Percentiles rank a stretch among this genome's conserved stretches.
Conservation (phyloP, 2,797 vertebrate genomes). For the Crenuchus spilurus region DNA sequence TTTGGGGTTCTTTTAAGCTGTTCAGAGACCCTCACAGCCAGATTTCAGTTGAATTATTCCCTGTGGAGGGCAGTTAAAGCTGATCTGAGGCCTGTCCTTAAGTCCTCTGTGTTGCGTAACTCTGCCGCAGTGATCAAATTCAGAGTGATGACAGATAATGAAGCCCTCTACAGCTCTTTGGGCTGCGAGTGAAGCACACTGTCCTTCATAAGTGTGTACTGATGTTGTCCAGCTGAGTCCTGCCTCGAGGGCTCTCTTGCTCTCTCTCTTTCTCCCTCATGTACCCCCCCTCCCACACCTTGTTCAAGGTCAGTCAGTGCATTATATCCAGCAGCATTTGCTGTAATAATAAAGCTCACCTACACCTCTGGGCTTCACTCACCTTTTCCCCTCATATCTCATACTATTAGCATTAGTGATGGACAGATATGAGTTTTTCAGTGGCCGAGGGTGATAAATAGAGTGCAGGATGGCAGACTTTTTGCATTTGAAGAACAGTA, state of each 20-base stretch:
- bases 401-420: no score
- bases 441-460: no score
- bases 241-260: no score
- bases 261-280: no score
- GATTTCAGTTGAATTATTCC: not conserved
- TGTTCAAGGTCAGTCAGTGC: not conserved
- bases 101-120: not conserved
- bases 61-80: not conserved
- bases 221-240: not conserved
- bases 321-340: not conserved
- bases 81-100: not conserved
- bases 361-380: not conserved
- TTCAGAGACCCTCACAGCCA: not conserved
- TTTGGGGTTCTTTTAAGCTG: not conserved
- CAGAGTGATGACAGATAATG: slow-evolving; percentile 9
- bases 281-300: not conserved
- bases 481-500: no score
- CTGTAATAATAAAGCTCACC: not conserved
- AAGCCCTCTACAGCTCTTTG: no score
- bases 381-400: not conserved
- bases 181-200: no score
- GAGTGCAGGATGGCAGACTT: no score
- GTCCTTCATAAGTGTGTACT: not conserved
- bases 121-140: not conserved
- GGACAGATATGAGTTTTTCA: no score